Evolutionary conservation across 2,797 vertebrate species (phyloP).

Genomic region (Linurgus olivaceus): DNA sequence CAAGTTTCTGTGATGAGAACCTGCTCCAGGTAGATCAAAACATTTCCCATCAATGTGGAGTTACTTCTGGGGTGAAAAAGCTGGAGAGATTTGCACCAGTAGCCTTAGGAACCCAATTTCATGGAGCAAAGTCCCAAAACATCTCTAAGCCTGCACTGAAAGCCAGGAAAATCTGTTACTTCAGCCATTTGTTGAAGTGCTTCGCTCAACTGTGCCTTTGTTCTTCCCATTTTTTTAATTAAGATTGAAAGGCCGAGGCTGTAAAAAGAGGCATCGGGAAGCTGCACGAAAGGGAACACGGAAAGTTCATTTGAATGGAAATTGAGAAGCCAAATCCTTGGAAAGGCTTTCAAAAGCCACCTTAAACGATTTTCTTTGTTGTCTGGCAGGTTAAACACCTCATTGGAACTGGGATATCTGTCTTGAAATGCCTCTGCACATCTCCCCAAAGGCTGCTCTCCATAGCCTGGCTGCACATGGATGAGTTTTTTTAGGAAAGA

Average conservation of each 20-base stretch:
- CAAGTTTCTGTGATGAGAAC: neutral
- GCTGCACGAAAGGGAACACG: neutral
- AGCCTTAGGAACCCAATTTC: conserved; percentile 16
- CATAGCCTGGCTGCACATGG: neutral
- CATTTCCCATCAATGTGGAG: neutral
- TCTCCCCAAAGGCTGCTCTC: neutral
- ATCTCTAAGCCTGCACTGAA: neutral
- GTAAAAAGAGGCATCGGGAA: neutral
- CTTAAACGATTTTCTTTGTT: neutral
- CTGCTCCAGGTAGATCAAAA: neutral
- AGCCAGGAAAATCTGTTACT: conserved; percentile 16
- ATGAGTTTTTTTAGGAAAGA: neutral
- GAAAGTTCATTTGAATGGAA: conserved; percentile 43
- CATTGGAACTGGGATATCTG: neutral
- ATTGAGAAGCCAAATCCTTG: conserved; percentile 35
- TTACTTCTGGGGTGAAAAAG: neutral
- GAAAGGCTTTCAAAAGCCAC: conserved; percentile 40
- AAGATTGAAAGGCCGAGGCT: neutral
- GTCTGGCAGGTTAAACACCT: conserved; percentile 7
- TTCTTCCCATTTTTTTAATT: conserved; percentile 48
- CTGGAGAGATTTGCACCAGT: neutral
- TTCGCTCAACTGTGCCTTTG: conserved; percentile 5
- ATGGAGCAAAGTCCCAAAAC: neutral
- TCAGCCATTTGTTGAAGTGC: neutral
- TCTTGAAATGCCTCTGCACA: conserved; percentile 4